Conservation (phyloP, 2,113 vertebrate species). For the Lanius collurio region DNA sequence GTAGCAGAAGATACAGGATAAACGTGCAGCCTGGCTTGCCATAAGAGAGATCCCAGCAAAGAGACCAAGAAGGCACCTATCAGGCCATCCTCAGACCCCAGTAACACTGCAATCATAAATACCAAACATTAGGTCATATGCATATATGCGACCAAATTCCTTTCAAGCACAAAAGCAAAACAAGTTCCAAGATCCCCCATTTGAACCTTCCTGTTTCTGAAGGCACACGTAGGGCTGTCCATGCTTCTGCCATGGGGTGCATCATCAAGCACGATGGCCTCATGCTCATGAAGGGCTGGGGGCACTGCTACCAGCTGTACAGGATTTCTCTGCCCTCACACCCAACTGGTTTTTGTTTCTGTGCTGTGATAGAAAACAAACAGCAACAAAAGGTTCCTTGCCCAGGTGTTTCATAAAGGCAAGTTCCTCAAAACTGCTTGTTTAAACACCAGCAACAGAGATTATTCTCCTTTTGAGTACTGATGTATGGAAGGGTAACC, state of each 20-base stretch:
- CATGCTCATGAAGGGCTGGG: rapidly evolving
- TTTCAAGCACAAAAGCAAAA: background rate
- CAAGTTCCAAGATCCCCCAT: background rate
- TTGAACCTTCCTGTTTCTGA: background rate
- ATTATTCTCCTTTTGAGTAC: background rate
- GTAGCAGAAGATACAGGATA: background rate
- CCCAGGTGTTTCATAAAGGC: background rate
- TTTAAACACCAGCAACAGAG: background rate
- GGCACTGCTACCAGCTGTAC: background rate
- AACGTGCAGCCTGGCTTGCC: background rate
- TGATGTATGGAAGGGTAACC: background rate
- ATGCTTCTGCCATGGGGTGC: rapidly evolving
- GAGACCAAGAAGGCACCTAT: background rate
- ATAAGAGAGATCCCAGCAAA: background rate
- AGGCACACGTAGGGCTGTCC: background rate
- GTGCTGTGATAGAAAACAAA: background rate
- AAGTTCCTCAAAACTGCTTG: background rate
- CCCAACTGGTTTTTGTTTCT: background rate
- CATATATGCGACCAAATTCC: rapidly evolving
- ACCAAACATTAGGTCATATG: background rate
- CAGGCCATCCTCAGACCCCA: background rate
- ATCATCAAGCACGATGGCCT: rapidly evolving
- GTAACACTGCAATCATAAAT: background rate
- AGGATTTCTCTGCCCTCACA: background rate
- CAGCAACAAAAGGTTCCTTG: background rate